Conservation (phyloP, 2,113 vertebrate genomes). For the Talpa occidentalis region DNA sequence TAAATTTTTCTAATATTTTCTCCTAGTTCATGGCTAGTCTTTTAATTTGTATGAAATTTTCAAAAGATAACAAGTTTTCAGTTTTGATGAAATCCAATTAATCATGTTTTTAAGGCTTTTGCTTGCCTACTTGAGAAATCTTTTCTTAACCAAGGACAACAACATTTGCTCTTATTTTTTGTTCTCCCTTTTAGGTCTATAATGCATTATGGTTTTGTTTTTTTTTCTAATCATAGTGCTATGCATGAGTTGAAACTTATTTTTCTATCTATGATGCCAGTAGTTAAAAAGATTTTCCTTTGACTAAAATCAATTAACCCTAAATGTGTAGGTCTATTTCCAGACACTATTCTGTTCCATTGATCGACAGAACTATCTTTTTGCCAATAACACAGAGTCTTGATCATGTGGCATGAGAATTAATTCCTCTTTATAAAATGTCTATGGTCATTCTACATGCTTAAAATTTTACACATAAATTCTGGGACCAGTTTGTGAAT, state of each 20-base stretch:
- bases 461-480: background rate
- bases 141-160: background rate
- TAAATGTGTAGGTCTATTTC: background rate
- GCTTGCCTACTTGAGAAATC: background rate
- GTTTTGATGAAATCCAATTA: background rate
- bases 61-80: background rate
- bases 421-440: background rate
- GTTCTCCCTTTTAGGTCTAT: background rate
- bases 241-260: background rate
- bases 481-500: background rate
- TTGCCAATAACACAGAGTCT: background rate
- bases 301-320: background rate
- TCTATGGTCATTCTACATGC: background rate
- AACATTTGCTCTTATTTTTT: background rate
- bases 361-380: background rate
- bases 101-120: background rate
- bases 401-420: background rate
- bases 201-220: background rate
- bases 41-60: background rate
- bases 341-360: background rate
- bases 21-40: background rate
- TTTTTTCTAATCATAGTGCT: background rate
- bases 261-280: background rate
- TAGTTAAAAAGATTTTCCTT: background rate
- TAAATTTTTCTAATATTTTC: background rate